A percentile compares a stretch with the other conserved stretches of the same genome.
Evolutionary conservation across 2,113 vertebrate species (phyloP).

Genomic region (Macroglossus sobrinus): DNA sequence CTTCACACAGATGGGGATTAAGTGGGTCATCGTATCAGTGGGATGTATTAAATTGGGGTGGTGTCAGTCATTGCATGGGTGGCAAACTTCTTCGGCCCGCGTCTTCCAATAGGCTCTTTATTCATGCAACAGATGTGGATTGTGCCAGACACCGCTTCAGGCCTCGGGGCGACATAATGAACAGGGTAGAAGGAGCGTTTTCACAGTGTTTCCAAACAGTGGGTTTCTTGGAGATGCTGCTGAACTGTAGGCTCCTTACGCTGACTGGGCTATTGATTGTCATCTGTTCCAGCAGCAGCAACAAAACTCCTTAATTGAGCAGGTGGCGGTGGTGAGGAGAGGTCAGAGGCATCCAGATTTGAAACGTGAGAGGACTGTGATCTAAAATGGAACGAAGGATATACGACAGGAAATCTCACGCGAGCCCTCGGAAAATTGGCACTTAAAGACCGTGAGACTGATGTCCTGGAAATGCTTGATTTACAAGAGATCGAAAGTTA

Average conservation of each 20-base stretch:
- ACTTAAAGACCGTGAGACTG: neutral
- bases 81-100: neutral
- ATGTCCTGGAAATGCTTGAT: neutral
- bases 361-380: neutral
- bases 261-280: too few relatives aligned
- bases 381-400: neutral
- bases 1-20: neutral
- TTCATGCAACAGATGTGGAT: accelerated
- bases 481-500: neutral
- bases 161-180: neutral
- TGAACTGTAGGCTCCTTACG: too few relatives aligned
- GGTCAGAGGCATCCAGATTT: neutral
- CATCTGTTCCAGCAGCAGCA: neutral
- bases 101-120: neutral
- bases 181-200: neutral
- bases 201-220: accelerated
- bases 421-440: neutral
- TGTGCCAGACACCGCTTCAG: accelerated
- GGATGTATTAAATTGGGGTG: neutral
- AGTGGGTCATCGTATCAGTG: accelerated
- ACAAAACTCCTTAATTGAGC: neutral
- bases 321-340: neutral
- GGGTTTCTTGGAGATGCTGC: neutral
- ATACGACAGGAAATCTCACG: neutral
- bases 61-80: neutral